Evolutionary conservation across 2,888 invertebrate species (phyloP).

Genomic region (Heliconius ethilla): DNA sequence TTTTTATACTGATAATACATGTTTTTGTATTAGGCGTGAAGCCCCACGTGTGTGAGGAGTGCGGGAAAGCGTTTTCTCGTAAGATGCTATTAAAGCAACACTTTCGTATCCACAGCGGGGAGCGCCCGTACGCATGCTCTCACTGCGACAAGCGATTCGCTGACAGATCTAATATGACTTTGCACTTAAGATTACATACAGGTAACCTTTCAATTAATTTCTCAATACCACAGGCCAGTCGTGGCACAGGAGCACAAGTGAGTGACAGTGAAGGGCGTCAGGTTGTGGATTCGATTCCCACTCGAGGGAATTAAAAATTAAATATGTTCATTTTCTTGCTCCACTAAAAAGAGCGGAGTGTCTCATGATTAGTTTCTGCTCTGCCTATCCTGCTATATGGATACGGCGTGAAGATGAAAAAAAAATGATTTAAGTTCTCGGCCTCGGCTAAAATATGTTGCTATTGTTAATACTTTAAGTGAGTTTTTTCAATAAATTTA

Average conservation of each 20-base stretch:
- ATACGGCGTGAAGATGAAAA: no score
- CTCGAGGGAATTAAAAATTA: background rate
- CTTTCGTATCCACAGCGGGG: slow-evolving; percentile 90
- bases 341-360: no score
- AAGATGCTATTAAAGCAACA: slow-evolving; percentile 93
- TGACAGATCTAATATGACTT: slow-evolving; percentile 92
- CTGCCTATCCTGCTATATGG: no score
- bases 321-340: background rate
- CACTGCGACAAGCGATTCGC: slow-evolving; percentile 92
- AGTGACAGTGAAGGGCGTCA: no score
- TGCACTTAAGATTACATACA: slow-evolving; percentile 90
- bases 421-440: no score
- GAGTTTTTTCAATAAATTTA: background rate
- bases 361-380: no score
- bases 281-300: no score
- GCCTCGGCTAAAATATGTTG: no score
- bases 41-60: slow-evolving; percentile 88
- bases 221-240: background rate
- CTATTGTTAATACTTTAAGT: background rate
- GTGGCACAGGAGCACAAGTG: no score
- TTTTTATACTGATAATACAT: background rate
- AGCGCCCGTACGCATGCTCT: slow-evolving; percentile 89
- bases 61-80: slow-evolving; percentile 91
- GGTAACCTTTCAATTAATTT: slow-evolving; percentile 60
- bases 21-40: slow-evolving; percentile 78